These are phyloP conservation scores for Aphelenchoides besseyi DNA, from an alignment of 1,140 invertebrate genomes.

Conservation along the genomic window DNA sequence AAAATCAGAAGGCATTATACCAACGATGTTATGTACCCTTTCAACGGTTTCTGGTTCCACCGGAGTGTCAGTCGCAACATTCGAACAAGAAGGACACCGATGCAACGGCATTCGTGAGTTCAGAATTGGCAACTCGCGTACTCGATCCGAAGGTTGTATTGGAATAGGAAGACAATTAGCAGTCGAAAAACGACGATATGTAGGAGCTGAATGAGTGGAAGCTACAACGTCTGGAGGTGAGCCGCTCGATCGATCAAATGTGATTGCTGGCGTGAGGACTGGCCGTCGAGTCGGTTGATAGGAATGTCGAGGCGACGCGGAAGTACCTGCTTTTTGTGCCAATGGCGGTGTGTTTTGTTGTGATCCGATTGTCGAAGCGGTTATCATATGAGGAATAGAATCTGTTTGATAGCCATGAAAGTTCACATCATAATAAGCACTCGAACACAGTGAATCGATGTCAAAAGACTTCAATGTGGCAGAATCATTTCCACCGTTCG, in stretches of 20 bases:
- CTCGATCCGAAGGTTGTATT: not conserved
- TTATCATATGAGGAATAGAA: conserved; percentile 39
- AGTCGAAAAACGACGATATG: conserved; percentile 14
- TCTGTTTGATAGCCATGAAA: conserved; percentile 44
- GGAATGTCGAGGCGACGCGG: not conserved
- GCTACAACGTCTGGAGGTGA: not conserved
- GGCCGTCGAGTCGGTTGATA: not conserved
- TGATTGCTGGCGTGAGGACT: conserved; percentile 6
- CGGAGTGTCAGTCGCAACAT: conserved; percentile 1
- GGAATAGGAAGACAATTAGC: conserved; percentile 8
- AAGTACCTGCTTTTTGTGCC: not conserved
- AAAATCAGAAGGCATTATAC: conserved; percentile 26
- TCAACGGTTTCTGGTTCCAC: conserved; percentile 9
- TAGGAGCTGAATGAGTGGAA: not conserved
- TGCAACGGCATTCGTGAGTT: conserved; percentile 20
- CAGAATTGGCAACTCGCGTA: not conserved
- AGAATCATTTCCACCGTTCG: conserved; percentile 18
- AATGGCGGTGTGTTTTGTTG: conserved; percentile 26
- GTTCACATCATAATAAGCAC: conserved; percentile 39
- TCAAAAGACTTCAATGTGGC: conserved; percentile 36
- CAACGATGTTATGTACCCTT: conserved; percentile 22
- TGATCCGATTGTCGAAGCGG: too few species aligned
- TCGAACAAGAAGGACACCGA: conserved; percentile 24
- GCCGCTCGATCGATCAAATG: not conserved
- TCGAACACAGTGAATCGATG: conserved; percentile 42